Percentiles rank a stretch among this genome's conserved stretches.
These are phyloP conservation scores for Esperia sulphurella DNA, from an alignment of 2,888 invertebrate species.

Conservation along the genomic window DNA sequence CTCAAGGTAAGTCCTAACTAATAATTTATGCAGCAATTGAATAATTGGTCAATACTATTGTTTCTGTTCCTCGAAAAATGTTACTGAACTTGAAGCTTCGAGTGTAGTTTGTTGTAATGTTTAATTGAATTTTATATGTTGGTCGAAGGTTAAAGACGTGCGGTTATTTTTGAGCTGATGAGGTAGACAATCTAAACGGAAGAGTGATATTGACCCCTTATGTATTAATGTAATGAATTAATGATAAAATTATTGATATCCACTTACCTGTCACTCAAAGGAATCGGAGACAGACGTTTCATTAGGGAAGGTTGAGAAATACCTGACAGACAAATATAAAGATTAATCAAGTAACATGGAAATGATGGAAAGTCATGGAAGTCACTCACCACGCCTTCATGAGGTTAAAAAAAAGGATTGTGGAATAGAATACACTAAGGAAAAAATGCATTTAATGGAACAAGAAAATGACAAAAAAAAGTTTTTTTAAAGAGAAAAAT, in stretches of 20 bases:
- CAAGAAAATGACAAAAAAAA: too few species aligned
- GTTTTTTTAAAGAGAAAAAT: too few species aligned
- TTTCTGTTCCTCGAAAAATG: not conserved
- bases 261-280: slow-evolving; percentile 55
- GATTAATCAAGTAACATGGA: not conserved
- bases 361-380: not conserved
- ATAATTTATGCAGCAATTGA: not conserved
- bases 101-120: not conserved
- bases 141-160: slow-evolving; percentile 2
- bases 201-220: not conserved
- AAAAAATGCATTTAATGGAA: too few species aligned
- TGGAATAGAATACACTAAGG: too few species aligned
- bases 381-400: too few species aligned
- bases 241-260: slow-evolving; percentile 4
- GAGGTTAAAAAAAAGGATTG: too few species aligned
- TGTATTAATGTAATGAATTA: too few species aligned
- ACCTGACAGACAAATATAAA: slow-evolving; percentile 34
- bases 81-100: slow-evolving; percentile 8
- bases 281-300: slow-evolving; percentile 50
- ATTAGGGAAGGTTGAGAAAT: slow-evolving; percentile 40
- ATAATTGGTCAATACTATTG: not conserved
- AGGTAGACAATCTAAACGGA: not conserved
- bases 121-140: not conserved
- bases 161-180: not conserved
- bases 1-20: slow-evolving; percentile 7